Base-by-base conservation (phyloP, 1,140 invertebrate genomes). In the Steinernema feltiae region DNA sequence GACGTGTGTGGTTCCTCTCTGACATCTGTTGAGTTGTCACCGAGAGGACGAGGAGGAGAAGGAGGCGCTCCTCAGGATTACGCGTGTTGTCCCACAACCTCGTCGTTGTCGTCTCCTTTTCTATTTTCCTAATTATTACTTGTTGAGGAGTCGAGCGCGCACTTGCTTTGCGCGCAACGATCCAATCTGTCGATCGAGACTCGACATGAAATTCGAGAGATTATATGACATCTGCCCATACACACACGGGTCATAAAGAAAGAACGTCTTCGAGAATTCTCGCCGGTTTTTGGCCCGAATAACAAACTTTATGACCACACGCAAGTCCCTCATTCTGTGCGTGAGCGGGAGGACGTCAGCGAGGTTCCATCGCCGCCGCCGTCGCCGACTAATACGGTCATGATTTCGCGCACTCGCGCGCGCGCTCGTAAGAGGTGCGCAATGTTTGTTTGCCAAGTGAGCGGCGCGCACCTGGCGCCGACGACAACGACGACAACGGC, bases 171-270 rank as follows among this genome's bases (percentile, higher is more conserved):
- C 15, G 53, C 24, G n/a, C n/a, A n/a, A n/a, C 53, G 24, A 63
- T 63, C 53, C 53, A 63, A 63, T 63, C 53, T 63, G 53, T 63
- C 53, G 53, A n/a, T n/a, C n/a, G n/a, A n/a, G n/a, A n/a, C n/a
- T 63, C 53, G 2, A 7, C 3, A 7, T 63, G 53, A 63, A 63
- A 63, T 63, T 63, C 53, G 24, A 63, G 53, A 63, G 53, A 63
- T 63, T 63, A 27, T 21, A 63, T 63, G 53, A 27, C 53, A 63
- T 63, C 53, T 63, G 53, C 53, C 3, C n/a, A n/a, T n/a, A n/a
- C n/a, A n/a, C n/a, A n/a, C n/a, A n/a, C n/a, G 53, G 24, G 15
- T 63, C 53, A 27, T 63, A 63, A 63, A 63, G 53, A 41, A 41
- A 41, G n/a, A 46, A 17, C 53, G 24, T 63, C 53, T 63, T 27